Evolutionary conservation across 2,888 invertebrate species (phyloP).

Genomic region (Andrena camellia): DNA sequence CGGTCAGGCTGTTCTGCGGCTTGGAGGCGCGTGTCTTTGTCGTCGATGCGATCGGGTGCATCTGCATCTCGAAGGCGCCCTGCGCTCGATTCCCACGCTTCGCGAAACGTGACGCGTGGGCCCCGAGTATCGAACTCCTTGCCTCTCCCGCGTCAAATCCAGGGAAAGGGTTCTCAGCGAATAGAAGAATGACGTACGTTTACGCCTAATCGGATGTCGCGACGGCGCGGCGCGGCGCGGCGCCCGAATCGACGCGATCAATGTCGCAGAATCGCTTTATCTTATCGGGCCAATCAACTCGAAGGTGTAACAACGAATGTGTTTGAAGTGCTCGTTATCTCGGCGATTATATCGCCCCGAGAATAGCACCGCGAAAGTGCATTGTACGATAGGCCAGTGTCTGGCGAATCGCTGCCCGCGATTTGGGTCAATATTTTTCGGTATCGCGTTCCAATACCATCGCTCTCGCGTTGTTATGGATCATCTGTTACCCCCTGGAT

Average conservation of each 20-base stretch:
- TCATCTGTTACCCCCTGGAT: too few species aligned
- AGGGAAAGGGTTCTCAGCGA: background rate
- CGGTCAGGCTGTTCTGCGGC: conserved; percentile 31
- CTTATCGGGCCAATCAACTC: conserved; percentile 58
- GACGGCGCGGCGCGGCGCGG: background rate
- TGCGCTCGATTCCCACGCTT: conserved; percentile 31
- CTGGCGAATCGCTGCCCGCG: conserved; percentile 52
- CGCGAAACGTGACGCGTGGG: conserved; percentile 10
- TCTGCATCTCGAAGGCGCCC: conserved; percentile 7
- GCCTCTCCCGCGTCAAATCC: background rate
- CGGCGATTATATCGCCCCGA: conserved; percentile 54
- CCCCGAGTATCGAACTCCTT: background rate
- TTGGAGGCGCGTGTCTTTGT: conserved; percentile 11
- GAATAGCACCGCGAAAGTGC: conserved; percentile 64
- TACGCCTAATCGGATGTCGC: too few species aligned
- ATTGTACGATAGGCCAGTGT: conserved; percentile 63
- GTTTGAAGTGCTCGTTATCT: conserved; percentile 49
- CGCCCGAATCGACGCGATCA: conserved; percentile 22
- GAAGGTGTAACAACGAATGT: conserved; percentile 28
- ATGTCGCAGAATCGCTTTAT: conserved; percentile 53
- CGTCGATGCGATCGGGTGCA: conserved; percentile 16
- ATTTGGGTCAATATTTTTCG: conserved; percentile 68
- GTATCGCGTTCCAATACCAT: background rate
- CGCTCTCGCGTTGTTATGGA: too few species aligned
- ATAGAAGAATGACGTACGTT: too few species aligned